Evolutionary conservation across 2,888 invertebrate species (phyloP), one percentile per base, ranked within the genome.

Genomic region (Hypena proboscidalis): DNA sequence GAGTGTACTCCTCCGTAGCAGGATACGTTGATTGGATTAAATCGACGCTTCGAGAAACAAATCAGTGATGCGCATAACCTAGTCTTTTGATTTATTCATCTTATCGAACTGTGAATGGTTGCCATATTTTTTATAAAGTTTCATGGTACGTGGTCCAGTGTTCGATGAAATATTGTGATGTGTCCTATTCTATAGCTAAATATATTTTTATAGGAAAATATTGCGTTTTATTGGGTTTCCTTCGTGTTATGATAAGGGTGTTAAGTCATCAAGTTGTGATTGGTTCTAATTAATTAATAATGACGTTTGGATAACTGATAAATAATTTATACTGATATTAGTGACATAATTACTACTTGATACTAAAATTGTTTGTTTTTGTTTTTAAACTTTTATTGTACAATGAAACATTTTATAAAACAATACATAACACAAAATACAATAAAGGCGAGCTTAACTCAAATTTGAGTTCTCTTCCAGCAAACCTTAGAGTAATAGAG

Each of bases 1-100:
- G 94, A 15, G 93, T 95, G 0, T 95, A 95, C 64, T 94, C 95
- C 1, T 92, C 92, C 9, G 92, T 94, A 1, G 80, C 90, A 0
- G 83, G 85, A 13, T 95, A 95, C 61, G 45, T 90, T 0, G 90
- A 92, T 48, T 95, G 95, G 95, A 95, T 95, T 26, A 65, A 68
- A 9, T 52, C 66, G 0, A 85, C 79, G 0, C 61, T 90, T 53
- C 56, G 75, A 38, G 60, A 76, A 0, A 68, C 80, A 0, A 89
- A 85, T 52, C 67, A 68, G 36, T 85, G 58, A 60, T 43, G 40
- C 43, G 34, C 48, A 34, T 25, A 42, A 10, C 7, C 60, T 64
- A 64, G 48, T 50, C 48, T 45, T 11, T 2, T 21, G n/a, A n/a
- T n/a, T n/a, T n/a, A n/a, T 15, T 7, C 21, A 29, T 37, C 7